Conservation (phyloP, 2,888 invertebrate species). For the Apamea crenata region DNA sequence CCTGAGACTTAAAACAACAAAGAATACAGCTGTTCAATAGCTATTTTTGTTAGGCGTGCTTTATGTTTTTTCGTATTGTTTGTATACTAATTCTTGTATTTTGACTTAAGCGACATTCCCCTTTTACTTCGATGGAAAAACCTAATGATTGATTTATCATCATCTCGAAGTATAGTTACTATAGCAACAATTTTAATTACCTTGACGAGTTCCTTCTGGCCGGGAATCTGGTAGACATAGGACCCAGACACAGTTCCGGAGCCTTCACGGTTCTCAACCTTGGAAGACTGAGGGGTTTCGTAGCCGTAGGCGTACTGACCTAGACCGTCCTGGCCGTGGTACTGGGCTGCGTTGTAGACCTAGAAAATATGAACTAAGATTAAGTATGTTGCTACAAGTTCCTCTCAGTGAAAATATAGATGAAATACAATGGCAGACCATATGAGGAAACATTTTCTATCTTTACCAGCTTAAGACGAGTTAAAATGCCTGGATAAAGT, state of each 20-base stretch:
- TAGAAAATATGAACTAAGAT: constrained; percentile 57
- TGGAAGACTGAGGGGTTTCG: constrained; percentile 93
- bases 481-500: not conserved
- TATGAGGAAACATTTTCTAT: not conserved
- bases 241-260: constrained; percentile 93
- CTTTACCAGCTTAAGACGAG: not conserved
- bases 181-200: constrained; percentile 73
- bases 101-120: too few relatives aligned
- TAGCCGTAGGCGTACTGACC: constrained; percentile 94
- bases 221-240: constrained; percentile 91
- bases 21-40: not conserved
- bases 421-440: not conserved
- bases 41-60: not conserved
- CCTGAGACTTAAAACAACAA: not conserved
- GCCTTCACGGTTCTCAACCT: constrained; percentile 92
- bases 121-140: not conserved
- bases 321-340: constrained; percentile 93
- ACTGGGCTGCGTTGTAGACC: constrained; percentile 93
- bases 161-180: not conserved
- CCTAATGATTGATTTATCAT: not conserved
- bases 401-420: not conserved
- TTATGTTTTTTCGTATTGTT: not conserved
- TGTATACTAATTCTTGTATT: not conserved
- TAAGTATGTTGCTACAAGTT: not conserved
- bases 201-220: constrained; percentile 90